Evolutionary conservation across 2,797 vertebrate species (phyloP), one percentile per base, ranked within the genome.

Genomic region (Geotrypetes seraphini): DNA sequence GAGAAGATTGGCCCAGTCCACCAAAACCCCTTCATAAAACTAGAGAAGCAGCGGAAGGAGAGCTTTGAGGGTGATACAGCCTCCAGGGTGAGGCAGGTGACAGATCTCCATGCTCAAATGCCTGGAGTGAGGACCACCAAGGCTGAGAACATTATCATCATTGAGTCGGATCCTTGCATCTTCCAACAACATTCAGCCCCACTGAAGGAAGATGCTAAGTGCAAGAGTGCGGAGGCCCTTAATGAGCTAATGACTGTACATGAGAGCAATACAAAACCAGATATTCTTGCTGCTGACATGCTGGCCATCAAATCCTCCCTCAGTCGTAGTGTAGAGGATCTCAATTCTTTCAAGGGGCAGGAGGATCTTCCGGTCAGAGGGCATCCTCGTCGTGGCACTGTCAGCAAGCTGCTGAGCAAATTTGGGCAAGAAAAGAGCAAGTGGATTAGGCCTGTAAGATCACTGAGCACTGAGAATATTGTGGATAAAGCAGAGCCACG

Each of bases 11-110:
- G 63, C 3, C 77, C 75, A 0, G 59, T 92, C 31, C 83, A 81
- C 36, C 81, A 88, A 63, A 95, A 90, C 48, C 85, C 83, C 10
- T 92, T 93, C 43, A 81, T 92, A 7, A 73, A 73, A 15, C 51
- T 43, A 72, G 84, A 25, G 32, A 55, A 69, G 27, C 60, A 60
- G 5, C 58, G 35, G 30, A 49, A 53, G 31, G 39, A 52, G 19
- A 81, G 29, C 8, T 62, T 60, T 8, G 77, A 77, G 32, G 36
- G 33, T 2, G 35, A 7, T 82, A 78, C 82, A 66, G 68, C 69
- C 71, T 63, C 72, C 50, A 63, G 59, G 25, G 56, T 43, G 9
- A 59, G 47, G 22, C 67, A 60, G 25, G 37, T 38, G 5, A 27
- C 28, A 10, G 47, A 50, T 13, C 20, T 43, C 3, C 43, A 31